Percentiles rank a stretch among this genome's conserved stretches.
Conservation (phyloP, 2,113 vertebrate genomes). For the Arenaria interpres region DNA sequence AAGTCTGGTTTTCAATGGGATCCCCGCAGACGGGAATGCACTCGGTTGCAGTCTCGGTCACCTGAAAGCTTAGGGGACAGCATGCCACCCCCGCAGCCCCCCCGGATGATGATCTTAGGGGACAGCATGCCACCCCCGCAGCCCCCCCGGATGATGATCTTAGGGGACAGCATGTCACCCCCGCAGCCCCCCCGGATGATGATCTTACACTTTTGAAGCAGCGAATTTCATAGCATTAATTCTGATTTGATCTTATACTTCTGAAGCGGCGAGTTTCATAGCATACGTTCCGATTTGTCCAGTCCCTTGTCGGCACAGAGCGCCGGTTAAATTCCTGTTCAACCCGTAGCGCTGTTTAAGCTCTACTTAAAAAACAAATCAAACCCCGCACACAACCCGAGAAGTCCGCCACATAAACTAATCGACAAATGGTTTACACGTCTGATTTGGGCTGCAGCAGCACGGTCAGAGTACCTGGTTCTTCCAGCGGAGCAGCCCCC, state of each 20-base stretch:
- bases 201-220: background rate
- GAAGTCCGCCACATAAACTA: fast-evolving
- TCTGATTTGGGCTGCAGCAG: background rate
- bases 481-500: fast-evolving
- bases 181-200: background rate
- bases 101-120: too few species aligned
- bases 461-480: fast-evolving
- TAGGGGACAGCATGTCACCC: background rate
- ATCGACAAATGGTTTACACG: background rate
- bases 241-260: background rate
- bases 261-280: background rate
- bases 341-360: background rate
- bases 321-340: background rate
- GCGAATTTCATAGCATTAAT: background rate
- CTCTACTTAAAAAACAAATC: background rate
- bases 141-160: too few species aligned
- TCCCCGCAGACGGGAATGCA: background rate
- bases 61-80: background rate
- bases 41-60: background rate
- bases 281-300: background rate
- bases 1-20: background rate
- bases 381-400: background rate
- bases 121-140: background rate
- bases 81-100: background rate
- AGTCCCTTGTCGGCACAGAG: background rate